Conservation (phyloP, 2,113 vertebrate genomes). For the Aphelocoma coerulescens region DNA sequence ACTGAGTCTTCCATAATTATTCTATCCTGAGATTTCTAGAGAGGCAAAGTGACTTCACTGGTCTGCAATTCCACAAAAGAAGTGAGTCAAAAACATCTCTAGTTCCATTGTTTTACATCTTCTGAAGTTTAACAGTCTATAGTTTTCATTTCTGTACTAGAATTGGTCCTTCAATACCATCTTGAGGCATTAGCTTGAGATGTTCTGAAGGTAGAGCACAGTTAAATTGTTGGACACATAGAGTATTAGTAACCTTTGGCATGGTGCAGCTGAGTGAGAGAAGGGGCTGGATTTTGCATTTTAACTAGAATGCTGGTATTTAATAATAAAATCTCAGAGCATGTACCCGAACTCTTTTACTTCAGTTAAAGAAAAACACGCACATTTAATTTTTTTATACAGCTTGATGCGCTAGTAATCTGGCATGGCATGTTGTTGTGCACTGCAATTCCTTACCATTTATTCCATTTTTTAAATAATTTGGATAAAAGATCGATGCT, state of each 20-base stretch:
- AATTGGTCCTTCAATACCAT: background rate
- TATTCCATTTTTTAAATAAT: background rate
- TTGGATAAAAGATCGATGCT: background rate
- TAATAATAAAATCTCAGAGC: background rate
- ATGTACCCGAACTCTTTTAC: background rate
- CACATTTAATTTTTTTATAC: background rate
- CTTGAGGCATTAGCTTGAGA: background rate
- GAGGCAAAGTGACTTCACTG: background rate
- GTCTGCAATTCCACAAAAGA: background rate
- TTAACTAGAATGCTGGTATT: background rate
- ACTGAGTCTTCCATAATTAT: background rate
- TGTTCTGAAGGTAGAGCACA: background rate
- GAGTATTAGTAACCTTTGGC: background rate
- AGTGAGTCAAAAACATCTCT: background rate
- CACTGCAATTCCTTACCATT: conserved; percentile 1
- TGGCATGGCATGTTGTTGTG: conserved; percentile 41
- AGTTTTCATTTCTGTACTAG: background rate
- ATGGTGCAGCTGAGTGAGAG: background rate
- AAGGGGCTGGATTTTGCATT: background rate
- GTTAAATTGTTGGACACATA: background rate
- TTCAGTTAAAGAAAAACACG: background rate
- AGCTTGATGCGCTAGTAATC: conserved; percentile 24
- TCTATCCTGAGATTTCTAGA: background rate
- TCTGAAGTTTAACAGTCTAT: background rate
- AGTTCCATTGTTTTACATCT: background rate